Evolutionary conservation across 2,888 invertebrate species (phyloP).

Genomic region (Tetragonisca angustula): DNA sequence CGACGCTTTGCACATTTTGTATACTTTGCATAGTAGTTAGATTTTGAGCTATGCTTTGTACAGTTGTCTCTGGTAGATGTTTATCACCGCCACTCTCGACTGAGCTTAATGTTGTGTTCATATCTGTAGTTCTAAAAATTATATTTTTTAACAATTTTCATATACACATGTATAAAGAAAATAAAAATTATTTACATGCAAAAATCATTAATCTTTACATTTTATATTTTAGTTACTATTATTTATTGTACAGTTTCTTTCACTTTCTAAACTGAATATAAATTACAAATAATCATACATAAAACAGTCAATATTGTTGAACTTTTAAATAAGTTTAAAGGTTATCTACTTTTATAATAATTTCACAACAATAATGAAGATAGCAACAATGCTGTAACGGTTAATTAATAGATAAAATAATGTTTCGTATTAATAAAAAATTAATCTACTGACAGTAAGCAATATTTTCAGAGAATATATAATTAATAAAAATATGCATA

Average conservation of each 20-base stretch:
- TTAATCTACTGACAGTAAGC: constrained; percentile 51
- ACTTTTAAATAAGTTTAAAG: constrained; percentile 19
- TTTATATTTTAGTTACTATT: not conserved
- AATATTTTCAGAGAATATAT: constrained; percentile 24
- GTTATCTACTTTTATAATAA: constrained; percentile 34
- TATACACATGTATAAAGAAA: not conserved
- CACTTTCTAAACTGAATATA: not conserved
- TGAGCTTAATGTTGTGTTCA: constrained; percentile 74
- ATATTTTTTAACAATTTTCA: not conserved
- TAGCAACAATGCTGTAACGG: not conserved
- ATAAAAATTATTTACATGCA: not conserved
- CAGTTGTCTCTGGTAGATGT: constrained; percentile 74
- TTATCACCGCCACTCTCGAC: constrained; percentile 78
- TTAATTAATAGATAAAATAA: not conserved
- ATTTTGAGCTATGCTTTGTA: constrained; percentile 78
- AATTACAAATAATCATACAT: not conserved
- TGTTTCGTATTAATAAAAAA: constrained; percentile 12
- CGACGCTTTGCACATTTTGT: constrained; percentile 75
- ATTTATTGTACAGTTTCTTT: not conserved
- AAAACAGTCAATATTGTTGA: constrained; percentile 1
- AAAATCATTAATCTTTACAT: not conserved
- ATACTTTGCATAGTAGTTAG: constrained; percentile 79
- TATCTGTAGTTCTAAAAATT: constrained; percentile 55
- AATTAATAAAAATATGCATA: constrained; percentile 45
- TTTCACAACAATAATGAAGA: not conserved